Conservation (phyloP, 2,797 vertebrate genomes). For the Anguilla anguilla region DNA sequence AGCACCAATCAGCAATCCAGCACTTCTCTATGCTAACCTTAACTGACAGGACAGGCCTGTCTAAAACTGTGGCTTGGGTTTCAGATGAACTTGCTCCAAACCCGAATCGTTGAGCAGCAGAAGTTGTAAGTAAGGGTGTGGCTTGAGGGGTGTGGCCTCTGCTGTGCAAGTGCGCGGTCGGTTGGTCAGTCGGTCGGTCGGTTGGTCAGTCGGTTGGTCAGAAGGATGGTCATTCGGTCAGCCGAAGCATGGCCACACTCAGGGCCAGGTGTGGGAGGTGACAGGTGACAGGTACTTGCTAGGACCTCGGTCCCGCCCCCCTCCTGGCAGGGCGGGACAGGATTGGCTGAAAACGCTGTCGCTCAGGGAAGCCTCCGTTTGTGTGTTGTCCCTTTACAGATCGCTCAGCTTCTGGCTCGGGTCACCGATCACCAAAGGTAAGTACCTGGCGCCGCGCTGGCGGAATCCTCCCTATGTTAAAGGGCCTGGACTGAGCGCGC, state of each 20-base stretch:
- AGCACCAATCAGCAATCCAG: neutral
- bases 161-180: neutral
- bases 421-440: constrained; percentile 66
- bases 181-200: neutral
- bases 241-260: constrained; percentile 21
- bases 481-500: constrained; percentile 11
- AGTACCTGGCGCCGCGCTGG: constrained; percentile 50
- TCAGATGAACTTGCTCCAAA: constrained; percentile 66
- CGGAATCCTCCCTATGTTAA: constrained; percentile 45
- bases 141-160: constrained; percentile 34
- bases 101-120: constrained; percentile 68
- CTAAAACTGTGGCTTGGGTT: constrained; percentile 67
- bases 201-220: neutral
- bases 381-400: constrained; percentile 63
- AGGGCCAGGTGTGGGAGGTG: neutral
- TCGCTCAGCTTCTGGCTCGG: constrained; percentile 66
- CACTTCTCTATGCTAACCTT: neutral
- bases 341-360: constrained; percentile 25
- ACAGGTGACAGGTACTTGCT: constrained; percentile 10
- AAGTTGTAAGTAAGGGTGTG: constrained; percentile 68
- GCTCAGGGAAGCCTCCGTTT: constrained; percentile 57
- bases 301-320: neutral
- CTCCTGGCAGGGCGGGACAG: neutral
- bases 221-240: neutral
- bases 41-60: constrained; percentile 28